phyloP scores from a whole-genome alignment of 2,888 invertebrate species.

The Nysson spinosus region DNA sequence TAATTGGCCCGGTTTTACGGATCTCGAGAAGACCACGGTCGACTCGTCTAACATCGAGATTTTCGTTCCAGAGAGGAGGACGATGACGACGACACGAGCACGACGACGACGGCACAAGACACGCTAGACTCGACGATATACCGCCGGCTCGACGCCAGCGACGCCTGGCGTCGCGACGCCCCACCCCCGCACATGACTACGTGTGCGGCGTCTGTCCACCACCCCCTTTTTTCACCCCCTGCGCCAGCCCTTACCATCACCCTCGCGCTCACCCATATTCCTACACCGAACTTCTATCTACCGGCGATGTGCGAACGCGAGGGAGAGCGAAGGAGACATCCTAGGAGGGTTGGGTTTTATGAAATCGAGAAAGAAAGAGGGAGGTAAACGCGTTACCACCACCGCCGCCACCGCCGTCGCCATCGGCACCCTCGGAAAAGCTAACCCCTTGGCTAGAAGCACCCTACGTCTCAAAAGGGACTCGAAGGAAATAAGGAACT shows the following conservation, averaged over 20 bases:
- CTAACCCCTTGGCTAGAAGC: not conserved
- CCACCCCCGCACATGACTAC: slow-evolving; percentile 34
- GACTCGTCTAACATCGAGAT: not conserved
- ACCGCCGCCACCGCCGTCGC: no score
- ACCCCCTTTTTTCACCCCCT: no score
- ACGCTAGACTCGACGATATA: slow-evolving; percentile 56
- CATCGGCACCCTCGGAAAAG: not conserved
- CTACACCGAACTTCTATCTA: no score
- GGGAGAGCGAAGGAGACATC: not conserved
- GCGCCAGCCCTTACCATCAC: no score
- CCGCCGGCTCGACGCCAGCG: slow-evolving; percentile 60
- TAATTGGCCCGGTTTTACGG: no score
- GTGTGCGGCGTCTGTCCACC: slow-evolving; percentile 8
- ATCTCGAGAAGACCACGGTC: not conserved
- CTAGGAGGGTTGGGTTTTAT: no score
- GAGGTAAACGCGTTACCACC: slow-evolving; percentile 16
- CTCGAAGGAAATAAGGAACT: not conserved
- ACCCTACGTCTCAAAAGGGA: not conserved
- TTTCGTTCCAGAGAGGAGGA: slow-evolving; percentile 10
- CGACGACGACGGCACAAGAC: slow-evolving; percentile 51
- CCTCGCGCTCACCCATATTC: no score
- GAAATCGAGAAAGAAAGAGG: slow-evolving; percentile 8
- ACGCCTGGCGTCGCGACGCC: slow-evolving; percentile 61
- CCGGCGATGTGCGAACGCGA: not conserved
- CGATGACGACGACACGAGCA: slow-evolving; percentile 34